A percentile compares a stretch with the other conserved stretches of the same genome.
These are phyloP conservation scores for Hoplostethus atlanticus DNA, from an alignment of 2,797 vertebrate species.

Conservation along the genomic window DNA sequence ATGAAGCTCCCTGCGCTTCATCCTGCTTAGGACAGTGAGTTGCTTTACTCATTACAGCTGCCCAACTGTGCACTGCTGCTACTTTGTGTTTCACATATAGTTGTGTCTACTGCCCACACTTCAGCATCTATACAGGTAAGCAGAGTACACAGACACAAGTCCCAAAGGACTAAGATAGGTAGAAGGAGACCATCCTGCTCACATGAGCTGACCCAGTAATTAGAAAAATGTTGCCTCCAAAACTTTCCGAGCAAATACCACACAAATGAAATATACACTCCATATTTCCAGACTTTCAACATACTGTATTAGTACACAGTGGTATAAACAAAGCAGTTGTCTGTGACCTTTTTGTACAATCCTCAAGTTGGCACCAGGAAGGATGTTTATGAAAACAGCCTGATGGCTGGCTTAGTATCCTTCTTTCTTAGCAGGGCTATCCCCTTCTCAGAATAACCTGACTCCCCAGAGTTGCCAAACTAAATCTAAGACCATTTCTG, in stretches of 20 bases:
- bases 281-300: constrained; percentile 47
- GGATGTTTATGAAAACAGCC: constrained; percentile 46
- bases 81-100: background rate
- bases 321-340: constrained; percentile 53
- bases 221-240: background rate
- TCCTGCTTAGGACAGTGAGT: constrained; percentile 7
- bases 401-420: constrained; percentile 12
- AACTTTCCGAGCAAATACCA: constrained; percentile 23
- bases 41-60: constrained; percentile 28
- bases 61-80: too few relatives aligned
- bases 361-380: constrained; percentile 26
- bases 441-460: constrained; percentile 37
- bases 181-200: constrained; percentile 12
- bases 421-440: constrained; percentile 38
- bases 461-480: constrained; percentile 30
- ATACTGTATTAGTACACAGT: constrained; percentile 53
- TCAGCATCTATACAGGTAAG: constrained; percentile 15
- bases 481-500: constrained; percentile 42
- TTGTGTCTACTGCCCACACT: background rate
- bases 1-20: constrained; percentile 27
- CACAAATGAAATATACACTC: constrained; percentile 44
- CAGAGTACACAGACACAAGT: constrained; percentile 25
- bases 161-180: constrained; percentile 10
- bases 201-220: constrained; percentile 28
- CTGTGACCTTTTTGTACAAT: constrained; percentile 38